Conservation (phyloP, 2,113 vertebrate genomes). For the Panthera tigris region DNA sequence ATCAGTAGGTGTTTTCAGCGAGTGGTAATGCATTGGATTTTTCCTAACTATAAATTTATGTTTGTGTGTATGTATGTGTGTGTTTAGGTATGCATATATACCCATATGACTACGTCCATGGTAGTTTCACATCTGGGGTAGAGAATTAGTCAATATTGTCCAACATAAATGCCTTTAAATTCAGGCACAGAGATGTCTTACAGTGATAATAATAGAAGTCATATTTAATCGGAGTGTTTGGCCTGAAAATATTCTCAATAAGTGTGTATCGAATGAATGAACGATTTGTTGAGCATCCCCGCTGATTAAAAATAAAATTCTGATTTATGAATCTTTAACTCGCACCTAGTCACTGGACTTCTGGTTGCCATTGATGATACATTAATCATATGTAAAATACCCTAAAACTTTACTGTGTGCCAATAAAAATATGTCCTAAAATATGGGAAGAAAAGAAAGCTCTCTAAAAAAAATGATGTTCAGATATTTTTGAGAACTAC, state of each 20-base stretch:
- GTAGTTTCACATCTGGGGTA: not conserved
- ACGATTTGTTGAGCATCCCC: not conserved
- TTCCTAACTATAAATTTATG: slow-evolving; percentile 23
- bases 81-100: not conserved
- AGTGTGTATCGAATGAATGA: not conserved
- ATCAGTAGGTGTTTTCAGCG: not conserved
- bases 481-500: slow-evolving; percentile 24
- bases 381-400: slow-evolving; percentile 16
- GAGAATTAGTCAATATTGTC: not conserved
- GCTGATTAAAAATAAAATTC: slow-evolving; percentile 39
- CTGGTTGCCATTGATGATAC: not conserved
- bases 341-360: slow-evolving; percentile 15
- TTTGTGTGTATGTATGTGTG: not conserved
- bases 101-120: not conserved
- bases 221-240: not conserved
- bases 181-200: not conserved
- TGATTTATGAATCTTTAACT: not conserved
- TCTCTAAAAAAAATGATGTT: not conserved
- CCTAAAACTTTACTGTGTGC: not conserved
- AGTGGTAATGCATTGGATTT: slow-evolving; percentile 9
- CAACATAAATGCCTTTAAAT: slow-evolving; percentile 28
- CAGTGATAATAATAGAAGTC: not conserved
- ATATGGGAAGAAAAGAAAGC: not conserved
- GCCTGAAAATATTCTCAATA: not conserved
- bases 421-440: not conserved